Conservation (phyloP, 2,797 vertebrate genomes). For the Limosa lapponica region DNA sequence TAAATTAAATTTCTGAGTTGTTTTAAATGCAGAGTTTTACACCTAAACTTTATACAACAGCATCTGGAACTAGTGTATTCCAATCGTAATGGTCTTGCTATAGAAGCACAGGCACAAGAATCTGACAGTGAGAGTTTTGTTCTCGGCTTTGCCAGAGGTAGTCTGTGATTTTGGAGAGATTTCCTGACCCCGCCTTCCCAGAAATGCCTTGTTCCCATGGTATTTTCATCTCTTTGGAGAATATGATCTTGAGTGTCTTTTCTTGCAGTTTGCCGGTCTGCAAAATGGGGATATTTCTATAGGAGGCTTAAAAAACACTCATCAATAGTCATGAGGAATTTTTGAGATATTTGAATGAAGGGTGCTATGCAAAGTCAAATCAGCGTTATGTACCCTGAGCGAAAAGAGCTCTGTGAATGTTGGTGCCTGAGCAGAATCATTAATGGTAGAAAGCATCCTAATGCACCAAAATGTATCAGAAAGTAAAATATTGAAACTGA, state of each 20-base stretch:
- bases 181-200: background rate
- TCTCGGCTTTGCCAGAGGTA: background rate
- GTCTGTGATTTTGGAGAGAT: background rate
- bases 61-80: background rate
- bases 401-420: background rate
- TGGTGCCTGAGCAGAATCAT: background rate
- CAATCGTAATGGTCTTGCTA: background rate
- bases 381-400: background rate
- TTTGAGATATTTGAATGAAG: background rate
- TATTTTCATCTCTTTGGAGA: background rate
- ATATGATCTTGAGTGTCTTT: background rate
- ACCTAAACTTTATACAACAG: background rate
- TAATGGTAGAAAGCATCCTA: background rate
- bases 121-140: background rate
- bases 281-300: background rate
- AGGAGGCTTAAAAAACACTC: background rate
- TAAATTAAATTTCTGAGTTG: background rate
- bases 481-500: background rate
- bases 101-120: background rate
- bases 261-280: background rate
- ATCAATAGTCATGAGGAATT: background rate
- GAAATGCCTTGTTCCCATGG: background rate
- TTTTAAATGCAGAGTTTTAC: background rate
- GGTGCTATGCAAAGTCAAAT: background rate
- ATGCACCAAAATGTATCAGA: background rate